Conservation (phyloP, 2,888 invertebrate species). For the Hetaerina titia region DNA sequence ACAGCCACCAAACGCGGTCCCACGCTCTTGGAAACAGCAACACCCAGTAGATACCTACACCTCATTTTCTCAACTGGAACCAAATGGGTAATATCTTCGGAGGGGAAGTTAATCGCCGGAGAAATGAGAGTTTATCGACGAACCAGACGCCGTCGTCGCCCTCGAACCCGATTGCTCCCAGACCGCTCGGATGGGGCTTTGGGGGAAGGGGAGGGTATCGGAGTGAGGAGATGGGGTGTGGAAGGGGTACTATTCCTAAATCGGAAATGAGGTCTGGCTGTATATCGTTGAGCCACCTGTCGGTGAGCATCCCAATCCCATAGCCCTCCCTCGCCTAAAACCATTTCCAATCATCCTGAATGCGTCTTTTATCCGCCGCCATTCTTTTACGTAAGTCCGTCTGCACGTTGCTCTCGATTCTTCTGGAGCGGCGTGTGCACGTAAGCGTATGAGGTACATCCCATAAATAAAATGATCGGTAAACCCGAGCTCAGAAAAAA, state of each 20-base stretch:
- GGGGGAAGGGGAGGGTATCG: background rate
- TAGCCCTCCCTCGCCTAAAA: background rate
- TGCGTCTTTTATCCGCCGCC: background rate
- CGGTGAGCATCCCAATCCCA: background rate
- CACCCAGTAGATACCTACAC: background rate
- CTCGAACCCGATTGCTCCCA: background rate
- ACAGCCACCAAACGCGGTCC: background rate
- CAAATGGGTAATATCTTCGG: conserved; percentile 8
- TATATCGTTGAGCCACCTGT: conserved; percentile 42
- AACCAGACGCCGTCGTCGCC: background rate
- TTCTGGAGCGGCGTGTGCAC: background rate
- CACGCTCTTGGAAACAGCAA: background rate
- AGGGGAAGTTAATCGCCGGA: background rate
- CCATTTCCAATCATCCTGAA: conserved; percentile 11
- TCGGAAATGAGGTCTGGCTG: conserved; percentile 55
- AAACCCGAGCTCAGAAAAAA: background rate
- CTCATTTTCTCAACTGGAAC: background rate
- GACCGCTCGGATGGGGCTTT: background rate
- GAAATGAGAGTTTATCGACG: conserved; percentile 30
- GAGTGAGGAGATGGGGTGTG: background rate
- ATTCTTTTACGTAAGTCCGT: background rate
- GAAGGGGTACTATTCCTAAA: background rate
- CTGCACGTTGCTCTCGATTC: background rate
- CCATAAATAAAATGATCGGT: background rate
- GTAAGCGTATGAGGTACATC: background rate